Conservation (phyloP, 2,888 invertebrate genomes). For the Petrolisthes cinctipes region DNA sequence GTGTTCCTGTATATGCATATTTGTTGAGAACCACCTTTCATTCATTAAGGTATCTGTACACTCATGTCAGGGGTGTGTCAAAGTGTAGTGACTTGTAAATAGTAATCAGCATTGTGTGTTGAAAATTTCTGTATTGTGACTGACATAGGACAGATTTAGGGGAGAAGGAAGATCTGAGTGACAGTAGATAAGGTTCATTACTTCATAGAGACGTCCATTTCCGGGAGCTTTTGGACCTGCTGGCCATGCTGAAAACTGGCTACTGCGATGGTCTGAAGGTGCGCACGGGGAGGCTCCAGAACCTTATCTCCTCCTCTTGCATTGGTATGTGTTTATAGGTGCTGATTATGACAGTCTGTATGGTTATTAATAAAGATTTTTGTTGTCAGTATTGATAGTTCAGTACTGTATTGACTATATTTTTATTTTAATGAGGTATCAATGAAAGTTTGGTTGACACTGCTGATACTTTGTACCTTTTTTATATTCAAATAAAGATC, state of each 20-base stretch:
- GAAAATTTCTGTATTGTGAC: not conserved
- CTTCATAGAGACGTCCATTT: conserved; percentile 86
- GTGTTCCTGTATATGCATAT: not conserved
- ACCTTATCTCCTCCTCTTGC: conserved; percentile 97
- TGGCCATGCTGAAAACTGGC: conserved; percentile 97
- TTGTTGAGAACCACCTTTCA: no score
- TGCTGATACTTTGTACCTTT: no score
- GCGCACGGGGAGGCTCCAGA: conserved; percentile 91
- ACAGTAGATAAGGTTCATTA: no score
- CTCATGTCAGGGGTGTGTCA: no score
- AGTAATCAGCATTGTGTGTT: not conserved
- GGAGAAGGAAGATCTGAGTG: no score
- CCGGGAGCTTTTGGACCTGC: conserved; percentile 93
- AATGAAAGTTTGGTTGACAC: not conserved
- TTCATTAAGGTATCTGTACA: no score
- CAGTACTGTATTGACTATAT: not conserved
- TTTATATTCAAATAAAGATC: no score
- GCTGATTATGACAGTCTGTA: not conserved
- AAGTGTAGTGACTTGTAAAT: not conserved
- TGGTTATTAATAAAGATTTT: not conserved
- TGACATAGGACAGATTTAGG: no score
- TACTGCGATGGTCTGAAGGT: conserved; percentile 97
- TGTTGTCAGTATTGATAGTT: not conserved
- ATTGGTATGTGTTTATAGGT: conserved; percentile 76
- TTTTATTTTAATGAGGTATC: not conserved